Conservation (phyloP, 1,140 invertebrate species). For the Marisa cornuarietis region DNA sequence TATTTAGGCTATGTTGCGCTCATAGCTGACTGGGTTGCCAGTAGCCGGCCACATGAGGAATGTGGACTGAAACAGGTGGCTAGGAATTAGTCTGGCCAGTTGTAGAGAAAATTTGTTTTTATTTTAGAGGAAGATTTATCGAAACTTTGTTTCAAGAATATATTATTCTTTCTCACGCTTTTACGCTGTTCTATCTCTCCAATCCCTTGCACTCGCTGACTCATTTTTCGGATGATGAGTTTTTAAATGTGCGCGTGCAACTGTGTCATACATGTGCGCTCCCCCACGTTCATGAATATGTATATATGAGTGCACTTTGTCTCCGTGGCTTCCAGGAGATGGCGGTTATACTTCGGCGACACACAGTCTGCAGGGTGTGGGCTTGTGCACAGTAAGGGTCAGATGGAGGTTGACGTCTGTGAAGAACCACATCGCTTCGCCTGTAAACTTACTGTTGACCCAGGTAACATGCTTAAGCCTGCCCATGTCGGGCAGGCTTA, state of each 20-base stretch:
- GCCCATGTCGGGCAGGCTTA: too few relatives aligned
- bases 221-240: not conserved
- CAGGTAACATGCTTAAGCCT: too few relatives aligned
- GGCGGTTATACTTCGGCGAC: not conserved
- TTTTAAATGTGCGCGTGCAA: not conserved
- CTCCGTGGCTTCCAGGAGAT: not conserved
- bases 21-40: not conserved
- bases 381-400: slow-evolving; percentile 11
- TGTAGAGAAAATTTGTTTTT: not conserved
- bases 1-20: not conserved
- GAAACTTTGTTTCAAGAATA: too few relatives aligned
- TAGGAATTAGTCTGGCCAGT: not conserved
- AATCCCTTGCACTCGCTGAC: not conserved
- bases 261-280: not conserved
- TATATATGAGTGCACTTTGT: not conserved
- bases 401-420: not conserved
- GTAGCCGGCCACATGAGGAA: not conserved
- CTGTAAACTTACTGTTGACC: not conserved
- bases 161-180: too few relatives aligned
- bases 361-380: not conserved
- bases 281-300: not conserved
- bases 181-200: too few relatives aligned
- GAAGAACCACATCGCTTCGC: not conserved
- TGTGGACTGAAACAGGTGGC: not conserved
- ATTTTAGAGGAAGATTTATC: not conserved